phyloP scores from a whole-genome alignment of 2,113 vertebrate species.

The Triplophysa dalaica region DNA sequence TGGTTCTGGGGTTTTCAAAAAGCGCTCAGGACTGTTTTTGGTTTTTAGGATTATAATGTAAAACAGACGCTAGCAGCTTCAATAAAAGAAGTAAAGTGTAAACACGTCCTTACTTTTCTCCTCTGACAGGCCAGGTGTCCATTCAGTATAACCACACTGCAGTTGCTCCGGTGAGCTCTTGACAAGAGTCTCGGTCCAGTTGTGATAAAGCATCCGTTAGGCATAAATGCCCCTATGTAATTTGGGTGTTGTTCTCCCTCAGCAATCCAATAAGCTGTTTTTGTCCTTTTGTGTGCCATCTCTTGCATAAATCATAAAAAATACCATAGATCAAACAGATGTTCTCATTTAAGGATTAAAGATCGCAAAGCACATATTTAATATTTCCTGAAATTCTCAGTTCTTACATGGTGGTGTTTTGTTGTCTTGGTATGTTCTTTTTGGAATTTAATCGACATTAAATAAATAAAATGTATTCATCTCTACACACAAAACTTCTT shows the following conservation, averaged over 20 bases:
- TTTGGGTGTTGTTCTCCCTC: slow-evolving; percentile 54
- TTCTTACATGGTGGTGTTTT: background rate
- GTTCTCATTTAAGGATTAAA: slow-evolving; percentile 42
- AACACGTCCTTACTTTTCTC: background rate
- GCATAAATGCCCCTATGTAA: slow-evolving; percentile 56
- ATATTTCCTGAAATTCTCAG: background rate
- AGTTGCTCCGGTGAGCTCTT: slow-evolving; percentile 57
- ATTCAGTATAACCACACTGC: slow-evolving; percentile 49
- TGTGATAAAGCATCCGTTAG: slow-evolving; percentile 60
- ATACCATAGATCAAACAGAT: slow-evolving; percentile 52
- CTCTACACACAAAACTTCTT: too few species aligned
- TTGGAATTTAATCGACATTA: too few species aligned
- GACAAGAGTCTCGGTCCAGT: slow-evolving; percentile 59
- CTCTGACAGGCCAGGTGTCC: slow-evolving; percentile 13
- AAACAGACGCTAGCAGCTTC: too few species aligned
- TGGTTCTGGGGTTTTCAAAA: background rate
- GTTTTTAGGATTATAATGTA: too few species aligned
- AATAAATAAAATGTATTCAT: too few species aligned
- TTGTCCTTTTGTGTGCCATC: slow-evolving; percentile 43
- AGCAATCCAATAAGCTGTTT: slow-evolving; percentile 45
- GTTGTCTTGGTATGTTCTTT: too few species aligned
- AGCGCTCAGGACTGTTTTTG: too few species aligned
- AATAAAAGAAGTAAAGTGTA: too few species aligned
- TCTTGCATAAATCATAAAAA: slow-evolving; percentile 54
- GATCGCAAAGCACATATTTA: slow-evolving; percentile 3